Base-by-base conservation (phyloP, 2,888 invertebrate genomes). In the Dorcus parallelipipedus region DNA sequence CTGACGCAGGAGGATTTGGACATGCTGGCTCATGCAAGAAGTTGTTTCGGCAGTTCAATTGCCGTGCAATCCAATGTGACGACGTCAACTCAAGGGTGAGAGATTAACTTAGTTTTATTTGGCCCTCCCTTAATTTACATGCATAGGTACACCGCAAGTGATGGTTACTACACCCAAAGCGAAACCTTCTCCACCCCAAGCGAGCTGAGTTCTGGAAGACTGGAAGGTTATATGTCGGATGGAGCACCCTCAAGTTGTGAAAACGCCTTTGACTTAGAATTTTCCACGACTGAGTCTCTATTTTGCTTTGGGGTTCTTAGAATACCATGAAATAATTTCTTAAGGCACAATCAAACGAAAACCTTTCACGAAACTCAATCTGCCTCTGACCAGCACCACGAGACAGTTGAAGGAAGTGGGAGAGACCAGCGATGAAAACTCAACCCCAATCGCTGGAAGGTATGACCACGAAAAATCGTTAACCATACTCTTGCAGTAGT, bases 361-460 rank as follows among this genome's bases (percentile, higher is more conserved):
- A 74, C 95, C 95, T 0, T 92, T 92, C 14, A 91, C 93, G 89
- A 92, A 92, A 76, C 94, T 95, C 6, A 94, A 93, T 78, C 84
- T 95, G 50, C 95, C 95, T 0, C 76, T 95, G 63, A 95, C 95
- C 3, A 91, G 91, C 73, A 95, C 94, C 79, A 95, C 95, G 2
- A 83, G 95, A 9, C 93, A 93, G 71, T 80, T 95, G 58, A 94
- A 94, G 72, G 93, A 95, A 75, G 93, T 91, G 70, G 92, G 89
- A 2, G 92, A 93, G 71, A 89, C 88, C 2, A 79, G 83, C 56
- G 83, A 82, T 63, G 81, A 82, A 20, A 78, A 80, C 52, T 79
- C 82, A 1, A 76, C 69, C 55, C 78, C 71, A 53, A 77, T 62
- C 42, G 63, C 65, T 50, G 61, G 64, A 26, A 68, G 68, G 77